phyloP scores from a whole-genome alignment of 1,140 invertebrate species.

The Aphelenchoides avenae region DNA sequence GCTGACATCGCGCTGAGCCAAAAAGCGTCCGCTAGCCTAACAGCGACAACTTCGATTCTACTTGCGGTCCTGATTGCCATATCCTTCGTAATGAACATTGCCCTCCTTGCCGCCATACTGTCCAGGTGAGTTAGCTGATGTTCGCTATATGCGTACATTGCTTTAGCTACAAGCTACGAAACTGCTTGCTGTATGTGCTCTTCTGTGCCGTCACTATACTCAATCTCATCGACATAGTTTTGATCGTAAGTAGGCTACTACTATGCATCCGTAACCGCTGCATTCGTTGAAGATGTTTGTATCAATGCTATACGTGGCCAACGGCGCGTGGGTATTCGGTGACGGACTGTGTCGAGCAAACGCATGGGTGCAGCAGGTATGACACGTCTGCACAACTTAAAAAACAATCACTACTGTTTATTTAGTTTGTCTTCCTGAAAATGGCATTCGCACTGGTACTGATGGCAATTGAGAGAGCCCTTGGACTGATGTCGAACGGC shows the following conservation, averaged over 20 bases:
- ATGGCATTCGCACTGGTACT: slow-evolving; percentile 23
- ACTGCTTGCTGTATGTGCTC: slow-evolving; percentile 34
- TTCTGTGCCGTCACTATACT: slow-evolving; percentile 9
- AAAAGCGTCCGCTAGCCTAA: slow-evolving; percentile 19
- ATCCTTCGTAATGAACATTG: slow-evolving; percentile 23
- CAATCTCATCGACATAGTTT: not conserved
- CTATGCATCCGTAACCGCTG: not conserved
- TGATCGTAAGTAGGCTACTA: not conserved
- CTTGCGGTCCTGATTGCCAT: slow-evolving; percentile 17
- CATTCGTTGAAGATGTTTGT: slow-evolving; percentile 11
- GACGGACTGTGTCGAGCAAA: slow-evolving; percentile 33
- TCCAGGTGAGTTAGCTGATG: slow-evolving; percentile 15
- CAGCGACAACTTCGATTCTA: slow-evolving; percentile 28
- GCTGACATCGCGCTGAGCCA: slow-evolving; percentile 21
- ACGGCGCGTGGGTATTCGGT: slow-evolving; percentile 34
- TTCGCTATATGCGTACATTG: not conserved
- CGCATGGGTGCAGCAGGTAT: slow-evolving; percentile 38
- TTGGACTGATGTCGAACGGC: slow-evolving; percentile 31
- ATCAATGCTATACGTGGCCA: slow-evolving; percentile 25
- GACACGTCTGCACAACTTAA: not conserved
- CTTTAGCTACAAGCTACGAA: slow-evolving; percentile 36
- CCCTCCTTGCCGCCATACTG: slow-evolving; percentile 26
- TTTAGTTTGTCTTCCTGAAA: slow-evolving; percentile 32
- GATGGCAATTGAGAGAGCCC: slow-evolving; percentile 40
- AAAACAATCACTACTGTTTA: slow-evolving; percentile 1